Percentiles rank a stretch among this genome's conserved stretches.
phyloP scores from a whole-genome alignment of 2,797 vertebrate species.

The Sciurus carolinensis region DNA sequence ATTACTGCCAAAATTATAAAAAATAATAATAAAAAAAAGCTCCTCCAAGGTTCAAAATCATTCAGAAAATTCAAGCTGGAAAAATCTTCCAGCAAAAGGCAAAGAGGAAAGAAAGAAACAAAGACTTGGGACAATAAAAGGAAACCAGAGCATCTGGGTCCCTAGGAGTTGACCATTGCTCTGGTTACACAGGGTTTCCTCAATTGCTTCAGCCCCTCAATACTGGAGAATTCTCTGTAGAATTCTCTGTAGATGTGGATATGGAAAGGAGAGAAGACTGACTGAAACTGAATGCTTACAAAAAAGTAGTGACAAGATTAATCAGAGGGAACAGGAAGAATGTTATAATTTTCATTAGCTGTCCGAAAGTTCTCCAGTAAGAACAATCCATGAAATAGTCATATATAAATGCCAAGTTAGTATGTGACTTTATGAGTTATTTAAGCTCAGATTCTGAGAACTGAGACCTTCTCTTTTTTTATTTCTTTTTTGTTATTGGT shows the following conservation, averaged over 20 bases:
- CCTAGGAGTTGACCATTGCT: neutral
- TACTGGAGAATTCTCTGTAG: neutral
- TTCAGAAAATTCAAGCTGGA: neutral
- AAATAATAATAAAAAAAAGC: too few relatives aligned
- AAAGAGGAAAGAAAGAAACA: neutral
- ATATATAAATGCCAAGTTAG: neutral
- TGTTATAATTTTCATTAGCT: neutral
- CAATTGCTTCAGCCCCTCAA: neutral
- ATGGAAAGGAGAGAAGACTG: neutral
- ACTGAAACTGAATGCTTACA: neutral
- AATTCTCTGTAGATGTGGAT: neutral
- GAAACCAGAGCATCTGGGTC: neutral
- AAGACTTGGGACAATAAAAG: neutral
- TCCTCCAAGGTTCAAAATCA: neutral
- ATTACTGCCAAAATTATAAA: neutral
- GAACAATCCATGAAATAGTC: neutral
- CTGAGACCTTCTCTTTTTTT: neutral
- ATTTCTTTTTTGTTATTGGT: too few relatives aligned
- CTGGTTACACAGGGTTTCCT: neutral
- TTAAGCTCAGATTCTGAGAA: neutral
- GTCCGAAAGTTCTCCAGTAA: neutral
- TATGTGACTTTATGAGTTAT: neutral
- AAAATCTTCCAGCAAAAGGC: neutral
- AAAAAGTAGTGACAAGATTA: conserved; percentile 6
- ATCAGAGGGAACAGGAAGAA: conserved; percentile 10